Conservation (phyloP, 2,113 vertebrate genomes). For the Genyomyrus donnyi region DNA sequence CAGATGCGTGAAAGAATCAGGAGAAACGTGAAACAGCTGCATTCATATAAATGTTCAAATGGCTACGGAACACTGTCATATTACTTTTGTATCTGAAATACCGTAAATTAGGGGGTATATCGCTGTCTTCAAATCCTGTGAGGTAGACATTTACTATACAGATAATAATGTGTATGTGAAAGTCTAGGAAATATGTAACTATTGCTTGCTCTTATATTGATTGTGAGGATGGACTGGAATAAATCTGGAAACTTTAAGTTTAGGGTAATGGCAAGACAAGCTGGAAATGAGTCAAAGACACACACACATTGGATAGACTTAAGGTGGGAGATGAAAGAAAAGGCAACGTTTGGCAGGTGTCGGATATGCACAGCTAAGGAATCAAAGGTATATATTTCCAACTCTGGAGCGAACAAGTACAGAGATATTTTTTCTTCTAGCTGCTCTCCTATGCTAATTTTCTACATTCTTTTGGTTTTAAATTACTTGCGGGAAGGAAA, state of each 20-base stretch:
- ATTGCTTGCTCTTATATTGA: not conserved
- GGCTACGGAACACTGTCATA: not conserved
- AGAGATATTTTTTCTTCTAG: constrained; percentile 31
- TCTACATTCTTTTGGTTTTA: constrained; percentile 26
- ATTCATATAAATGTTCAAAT: not conserved
- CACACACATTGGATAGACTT: not conserved
- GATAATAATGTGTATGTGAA: not conserved
- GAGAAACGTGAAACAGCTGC: not conserved
- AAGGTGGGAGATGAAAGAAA: not conserved
- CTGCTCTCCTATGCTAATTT: constrained; percentile 8
- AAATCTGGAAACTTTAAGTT: not conserved
- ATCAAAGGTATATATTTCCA: constrained; percentile 38
- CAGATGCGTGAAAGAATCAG: not conserved
- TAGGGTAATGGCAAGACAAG: not conserved
- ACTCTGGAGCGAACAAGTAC: constrained; percentile 49
- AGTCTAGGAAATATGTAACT: not conserved
- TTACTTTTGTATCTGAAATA: not conserved
- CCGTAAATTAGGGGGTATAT: not conserved
- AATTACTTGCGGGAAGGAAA: constrained; percentile 19
- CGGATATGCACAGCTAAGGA: constrained; percentile 7
- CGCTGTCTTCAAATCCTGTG: not conserved
- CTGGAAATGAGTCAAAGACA: not conserved
- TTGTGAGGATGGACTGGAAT: not conserved
- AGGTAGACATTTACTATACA: not conserved
- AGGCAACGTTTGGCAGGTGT: not conserved